These are phyloP conservation scores for Varanus salvator DNA, from an alignment of 2,113 vertebrate species.

Conservation along the genomic window DNA sequence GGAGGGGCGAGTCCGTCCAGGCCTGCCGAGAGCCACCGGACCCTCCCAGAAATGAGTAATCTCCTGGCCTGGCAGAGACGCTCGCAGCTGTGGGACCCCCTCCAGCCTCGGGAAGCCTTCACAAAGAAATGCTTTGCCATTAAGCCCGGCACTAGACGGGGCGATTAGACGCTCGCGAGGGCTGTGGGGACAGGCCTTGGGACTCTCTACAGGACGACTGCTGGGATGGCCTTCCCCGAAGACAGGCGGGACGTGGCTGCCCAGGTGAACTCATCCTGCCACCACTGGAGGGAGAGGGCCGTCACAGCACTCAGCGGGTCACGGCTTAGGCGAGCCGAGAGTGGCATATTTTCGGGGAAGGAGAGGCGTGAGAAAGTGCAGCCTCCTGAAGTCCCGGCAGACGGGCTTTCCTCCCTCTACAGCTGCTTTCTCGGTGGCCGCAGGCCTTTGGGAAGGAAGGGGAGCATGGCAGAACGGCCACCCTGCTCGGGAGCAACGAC, in stretches of 20 bases:
- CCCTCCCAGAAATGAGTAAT: constrained; percentile 13
- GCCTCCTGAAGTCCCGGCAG: rapidly evolving
- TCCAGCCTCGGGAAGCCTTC: constrained; percentile 54
- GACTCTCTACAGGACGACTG: constrained; percentile 66
- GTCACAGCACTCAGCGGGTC: rapidly evolving
- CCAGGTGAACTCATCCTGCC: constrained; percentile 57
- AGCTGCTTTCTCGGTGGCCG: rapidly evolving
- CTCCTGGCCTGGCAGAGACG: constrained; percentile 39
- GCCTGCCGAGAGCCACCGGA: constrained; percentile 1
- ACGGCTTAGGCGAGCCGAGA: neutral
- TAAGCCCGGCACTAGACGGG: constrained; percentile 67
- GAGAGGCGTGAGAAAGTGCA: rapidly evolving
- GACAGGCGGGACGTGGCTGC: constrained; percentile 46
- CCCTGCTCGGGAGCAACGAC: neutral
- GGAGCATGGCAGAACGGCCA: rapidly evolving
- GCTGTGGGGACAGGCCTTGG: constrained; percentile 62
- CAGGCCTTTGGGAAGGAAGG: neutral
- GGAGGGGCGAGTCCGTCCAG: neutral
- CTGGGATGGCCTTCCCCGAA: constrained; percentile 52
- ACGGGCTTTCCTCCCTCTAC: neutral
- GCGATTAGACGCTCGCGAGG: constrained; percentile 62
- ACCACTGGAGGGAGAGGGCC: constrained; percentile 53
- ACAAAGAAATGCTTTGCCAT: constrained; percentile 67
- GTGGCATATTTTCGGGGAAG: neutral
- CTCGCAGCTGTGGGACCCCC: constrained; percentile 59